phyloP scores from a whole-genome alignment of 2,888 invertebrate species.

The Drosophila stalkeri region DNA sequence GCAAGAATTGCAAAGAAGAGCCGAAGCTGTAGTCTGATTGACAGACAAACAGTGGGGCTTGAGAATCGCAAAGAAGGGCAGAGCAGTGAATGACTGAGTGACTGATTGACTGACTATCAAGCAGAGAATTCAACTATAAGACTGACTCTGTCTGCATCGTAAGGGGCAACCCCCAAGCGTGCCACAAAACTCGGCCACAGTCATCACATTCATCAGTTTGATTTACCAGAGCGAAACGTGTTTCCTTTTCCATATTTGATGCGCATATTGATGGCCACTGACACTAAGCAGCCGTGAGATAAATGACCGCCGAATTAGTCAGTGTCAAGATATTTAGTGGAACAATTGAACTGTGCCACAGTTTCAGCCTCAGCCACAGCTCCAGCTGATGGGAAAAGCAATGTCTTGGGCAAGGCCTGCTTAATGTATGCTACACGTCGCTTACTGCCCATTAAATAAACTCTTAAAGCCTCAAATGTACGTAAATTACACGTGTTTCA shows the following conservation, averaged over 20 bases:
- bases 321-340: slow-evolving; percentile 71
- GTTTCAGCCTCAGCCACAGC: not conserved
- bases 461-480: slow-evolving; percentile 64
- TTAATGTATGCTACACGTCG: slow-evolving; percentile 6
- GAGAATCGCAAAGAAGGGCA: not conserved
- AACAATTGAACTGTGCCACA: slow-evolving; percentile 49
- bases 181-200: slow-evolving; percentile 4
- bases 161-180: slow-evolving; percentile 21
- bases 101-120: not conserved
- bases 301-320: slow-evolving; percentile 76
- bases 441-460: slow-evolving; percentile 50
- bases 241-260: slow-evolving; percentile 42
- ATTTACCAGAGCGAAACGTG: slow-evolving; percentile 11
- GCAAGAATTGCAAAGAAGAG: not conserved
- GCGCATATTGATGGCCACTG: slow-evolving; percentile 71
- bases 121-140: slow-evolving; percentile 15
- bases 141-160: not conserved
- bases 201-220: slow-evolving; percentile 55
- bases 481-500: slow-evolving; percentile 56
- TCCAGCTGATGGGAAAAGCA: slow-evolving; percentile 11
- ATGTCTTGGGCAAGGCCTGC: not conserved
- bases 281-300: slow-evolving; percentile 76
- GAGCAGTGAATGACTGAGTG: not conserved
- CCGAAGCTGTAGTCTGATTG: not conserved
- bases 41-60: not conserved